These are phyloP conservation scores for Camponotus vicinus DNA, from an alignment of 1,140 invertebrate genomes.

Conservation along the genomic window DNA sequence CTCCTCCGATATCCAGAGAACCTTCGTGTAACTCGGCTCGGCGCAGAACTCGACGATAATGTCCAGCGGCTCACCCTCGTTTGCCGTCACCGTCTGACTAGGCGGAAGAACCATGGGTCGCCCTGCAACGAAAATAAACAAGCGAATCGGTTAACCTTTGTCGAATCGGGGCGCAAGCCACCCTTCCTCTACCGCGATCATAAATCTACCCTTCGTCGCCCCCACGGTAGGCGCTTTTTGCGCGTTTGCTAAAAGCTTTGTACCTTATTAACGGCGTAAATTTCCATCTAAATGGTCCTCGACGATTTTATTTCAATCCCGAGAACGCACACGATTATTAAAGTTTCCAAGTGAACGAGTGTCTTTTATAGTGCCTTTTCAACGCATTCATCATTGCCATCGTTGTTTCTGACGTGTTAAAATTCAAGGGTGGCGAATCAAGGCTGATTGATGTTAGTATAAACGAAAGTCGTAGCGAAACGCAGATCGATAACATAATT, in stretches of 20 bases:
- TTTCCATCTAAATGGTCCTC: conserved; percentile 46
- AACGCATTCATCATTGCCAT: conserved; percentile 17
- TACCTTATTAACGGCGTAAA: conserved; percentile 65
- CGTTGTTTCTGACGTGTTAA: not conserved
- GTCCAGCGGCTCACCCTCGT: conserved; percentile 86
- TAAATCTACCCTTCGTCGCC: conserved; percentile 56
- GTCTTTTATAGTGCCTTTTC: conserved; percentile 26
- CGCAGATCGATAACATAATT: not conserved
- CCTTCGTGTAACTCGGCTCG: conserved; percentile 86
- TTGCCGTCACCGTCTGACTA: conserved; percentile 86
- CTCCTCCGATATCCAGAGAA: conserved; percentile 87
- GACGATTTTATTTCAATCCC: conserved; percentile 46
- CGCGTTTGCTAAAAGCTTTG: conserved; percentile 50
- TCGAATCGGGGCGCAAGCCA: not conserved
- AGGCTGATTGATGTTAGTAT: not conserved
- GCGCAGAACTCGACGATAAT: conserved; percentile 88
- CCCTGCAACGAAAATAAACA: conserved; percentile 84
- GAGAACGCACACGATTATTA: not conserved
- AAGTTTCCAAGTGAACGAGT: not conserved
- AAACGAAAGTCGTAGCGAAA: not conserved
- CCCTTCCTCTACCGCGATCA: not conserved
- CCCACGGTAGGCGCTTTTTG: not conserved
- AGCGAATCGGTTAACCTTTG: conserved; percentile 49
- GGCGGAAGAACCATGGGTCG: conserved; percentile 87
- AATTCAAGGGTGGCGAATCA: not conserved